These are phyloP conservation scores for Sarcophaga caerulescens DNA, from an alignment of 2,888 invertebrate genomes.

Conservation along the genomic window DNA sequence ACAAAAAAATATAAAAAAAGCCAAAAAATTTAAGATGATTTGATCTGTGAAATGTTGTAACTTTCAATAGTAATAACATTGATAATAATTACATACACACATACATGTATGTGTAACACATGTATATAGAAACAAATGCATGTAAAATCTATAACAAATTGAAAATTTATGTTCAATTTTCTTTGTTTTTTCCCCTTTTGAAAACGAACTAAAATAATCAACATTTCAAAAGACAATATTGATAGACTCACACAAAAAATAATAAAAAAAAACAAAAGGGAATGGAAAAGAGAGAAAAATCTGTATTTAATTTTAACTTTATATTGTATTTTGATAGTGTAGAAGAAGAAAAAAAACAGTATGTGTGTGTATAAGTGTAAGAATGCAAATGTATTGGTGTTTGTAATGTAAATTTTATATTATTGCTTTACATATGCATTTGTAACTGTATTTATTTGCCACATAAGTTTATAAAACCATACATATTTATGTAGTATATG, in stretches of 20 bases:
- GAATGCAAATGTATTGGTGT: slow-evolving; percentile 1
- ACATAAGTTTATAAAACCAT: too few species aligned
- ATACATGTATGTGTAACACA: background rate
- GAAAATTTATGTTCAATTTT: background rate
- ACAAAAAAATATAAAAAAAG: too few species aligned
- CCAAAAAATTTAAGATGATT: background rate
- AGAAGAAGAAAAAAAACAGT: too few species aligned
- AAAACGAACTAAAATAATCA: background rate
- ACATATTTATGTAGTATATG: background rate
- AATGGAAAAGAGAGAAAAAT: background rate
- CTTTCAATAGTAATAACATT: slow-evolving; percentile 15
- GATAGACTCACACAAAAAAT: background rate
- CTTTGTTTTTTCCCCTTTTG: background rate
- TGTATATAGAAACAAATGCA: background rate
- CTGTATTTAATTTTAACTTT: background rate
- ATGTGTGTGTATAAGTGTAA: too few species aligned
- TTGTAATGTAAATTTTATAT: slow-evolving; percentile 32
- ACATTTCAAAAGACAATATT: slow-evolving; percentile 33
- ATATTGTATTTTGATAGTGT: background rate
- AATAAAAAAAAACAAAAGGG: background rate
- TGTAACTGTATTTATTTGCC: background rate
- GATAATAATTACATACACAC: background rate
- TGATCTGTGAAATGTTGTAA: background rate
- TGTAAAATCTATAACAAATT: slow-evolving; percentile 5
- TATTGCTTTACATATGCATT: background rate